A percentile compares a stretch with the other conserved stretches of the same genome.
Evolutionary conservation across 2,797 vertebrate genomes (phyloP).

Genomic region (Danio albolineatus): DNA sequence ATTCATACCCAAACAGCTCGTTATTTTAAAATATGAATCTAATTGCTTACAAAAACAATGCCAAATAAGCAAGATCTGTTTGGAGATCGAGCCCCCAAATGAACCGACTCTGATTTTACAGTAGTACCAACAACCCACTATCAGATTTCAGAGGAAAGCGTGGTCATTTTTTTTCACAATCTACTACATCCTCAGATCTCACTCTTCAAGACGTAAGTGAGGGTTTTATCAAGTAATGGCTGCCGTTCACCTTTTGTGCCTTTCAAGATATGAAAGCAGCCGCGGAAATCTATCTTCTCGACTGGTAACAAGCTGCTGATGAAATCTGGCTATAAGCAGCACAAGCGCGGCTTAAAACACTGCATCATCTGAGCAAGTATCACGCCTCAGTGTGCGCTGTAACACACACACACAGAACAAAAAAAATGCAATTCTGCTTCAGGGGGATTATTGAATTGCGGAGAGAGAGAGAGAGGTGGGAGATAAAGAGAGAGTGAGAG

Average conservation of each 20-base stretch:
- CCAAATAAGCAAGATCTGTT: background rate
- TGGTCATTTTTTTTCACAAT: background rate
- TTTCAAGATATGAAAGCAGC: conserved; percentile 27
- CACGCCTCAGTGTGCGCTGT: conserved; percentile 46
- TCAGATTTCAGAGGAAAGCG: background rate
- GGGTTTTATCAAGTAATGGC: conserved; percentile 13
- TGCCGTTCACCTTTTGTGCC: conserved; percentile 24
- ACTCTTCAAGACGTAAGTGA: conserved; percentile 15
- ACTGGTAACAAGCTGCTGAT: conserved; percentile 31
- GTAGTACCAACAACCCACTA: background rate
- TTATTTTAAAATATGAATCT: background rate
- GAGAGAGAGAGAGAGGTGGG: conserved; percentile 23
- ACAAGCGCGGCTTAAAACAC: conserved; percentile 32
- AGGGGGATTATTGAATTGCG: conserved; percentile 54
- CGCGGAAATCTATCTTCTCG: conserved; percentile 35
- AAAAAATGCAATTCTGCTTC: conserved; percentile 47
- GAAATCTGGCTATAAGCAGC: conserved; percentile 41
- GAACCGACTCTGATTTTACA: background rate
- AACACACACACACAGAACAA: conserved; percentile 10
- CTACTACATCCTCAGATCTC: background rate
- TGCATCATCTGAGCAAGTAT: conserved; percentile 40
- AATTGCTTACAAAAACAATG: background rate
- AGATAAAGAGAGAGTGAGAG: conserved; percentile 35
- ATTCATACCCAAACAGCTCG: too few species aligned
- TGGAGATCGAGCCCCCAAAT: background rate